Evolutionary conservation across 2,113 vertebrate species (phyloP).

Genomic region (Microcebus lehilahytsara): DNA sequence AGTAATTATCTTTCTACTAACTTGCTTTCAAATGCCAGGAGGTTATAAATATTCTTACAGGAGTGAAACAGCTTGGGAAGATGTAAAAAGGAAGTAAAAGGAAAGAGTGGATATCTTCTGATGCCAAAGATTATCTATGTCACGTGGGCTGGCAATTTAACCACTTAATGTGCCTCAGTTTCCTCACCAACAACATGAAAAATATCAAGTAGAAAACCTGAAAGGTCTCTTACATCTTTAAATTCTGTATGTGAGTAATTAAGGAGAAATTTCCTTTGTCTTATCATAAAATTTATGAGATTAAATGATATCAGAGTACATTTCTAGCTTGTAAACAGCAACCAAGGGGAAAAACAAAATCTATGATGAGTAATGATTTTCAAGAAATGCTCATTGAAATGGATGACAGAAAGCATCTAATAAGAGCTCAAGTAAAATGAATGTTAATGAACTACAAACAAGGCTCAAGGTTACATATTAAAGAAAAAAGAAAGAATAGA

Average conservation of each 20-base stretch:
- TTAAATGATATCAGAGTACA: neutral
- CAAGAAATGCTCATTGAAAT: slow-evolving; percentile 11
- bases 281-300: neutral
- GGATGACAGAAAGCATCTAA: slow-evolving; percentile 7
- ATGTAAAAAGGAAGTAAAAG: slow-evolving; percentile 20
- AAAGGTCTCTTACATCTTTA: neutral
- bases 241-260: neutral
- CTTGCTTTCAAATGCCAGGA: slow-evolving; percentile 47
- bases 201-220: neutral
- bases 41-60: slow-evolving; percentile 26
- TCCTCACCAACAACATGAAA: neutral
- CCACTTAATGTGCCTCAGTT: neutral
- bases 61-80: neutral
- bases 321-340: neutral
- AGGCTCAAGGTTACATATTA: neutral
- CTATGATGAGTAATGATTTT: slow-evolving; percentile 39
- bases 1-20: slow-evolving; percentile 47
- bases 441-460: neutral
- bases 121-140: neutral
- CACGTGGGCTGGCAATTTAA: neutral
- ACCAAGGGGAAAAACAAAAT: neutral
- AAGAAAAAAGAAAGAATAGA: neutral
- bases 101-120: neutral
- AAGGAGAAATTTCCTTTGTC: neutral
- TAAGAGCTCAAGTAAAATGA: neutral